A percentile compares a stretch with the other conserved stretches of the same genome.
Evolutionary conservation across 2,797 vertebrate genomes (phyloP).

Genomic region (Spea hammondii): DNA sequence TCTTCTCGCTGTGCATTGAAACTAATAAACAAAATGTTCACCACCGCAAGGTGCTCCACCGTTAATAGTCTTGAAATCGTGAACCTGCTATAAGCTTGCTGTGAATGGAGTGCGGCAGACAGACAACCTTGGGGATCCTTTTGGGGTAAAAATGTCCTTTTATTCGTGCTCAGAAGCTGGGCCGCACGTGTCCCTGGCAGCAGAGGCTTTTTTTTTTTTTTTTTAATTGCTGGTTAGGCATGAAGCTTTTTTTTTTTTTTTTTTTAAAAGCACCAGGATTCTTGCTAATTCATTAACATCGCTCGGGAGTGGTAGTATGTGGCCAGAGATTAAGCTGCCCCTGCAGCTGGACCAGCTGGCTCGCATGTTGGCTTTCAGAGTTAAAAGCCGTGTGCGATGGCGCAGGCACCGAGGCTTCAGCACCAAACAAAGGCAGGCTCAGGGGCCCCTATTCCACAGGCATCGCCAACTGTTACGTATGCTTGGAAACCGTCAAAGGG

Average conservation of each 20-base stretch:
- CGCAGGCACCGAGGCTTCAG: not conserved
- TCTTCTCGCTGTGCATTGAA: no score
- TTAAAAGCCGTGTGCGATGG: conserved; percentile 21
- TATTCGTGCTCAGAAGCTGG: not conserved
- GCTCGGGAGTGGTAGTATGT: conserved; percentile 35
- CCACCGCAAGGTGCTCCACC: no score
- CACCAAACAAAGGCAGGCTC: conserved; percentile 15
- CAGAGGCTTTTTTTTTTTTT: not conserved
- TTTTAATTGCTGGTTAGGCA: conserved; percentile 38
- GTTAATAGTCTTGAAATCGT: no score
- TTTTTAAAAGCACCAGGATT: conserved; percentile 54
- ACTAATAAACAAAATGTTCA: no score
- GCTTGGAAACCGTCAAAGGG: conserved; percentile 10
- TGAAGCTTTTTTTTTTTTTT: conserved; percentile 3
- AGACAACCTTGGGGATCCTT: no score
- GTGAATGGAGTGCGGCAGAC: no score
- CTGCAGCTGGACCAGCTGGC: conserved; percentile 46
- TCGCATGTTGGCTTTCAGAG: conserved; percentile 36
- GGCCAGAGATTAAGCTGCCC: conserved; percentile 40
- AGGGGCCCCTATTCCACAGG: not conserved
- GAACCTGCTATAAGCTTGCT: no score
- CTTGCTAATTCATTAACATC: conserved; percentile 40
- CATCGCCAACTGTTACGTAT: conserved; percentile 31
- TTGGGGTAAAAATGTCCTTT: not conserved
- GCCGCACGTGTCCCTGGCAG: conserved; percentile 5